Base-by-base conservation (phyloP, 92 coral and sea anemone species). In the Galaxea fascicularis region DNA sequence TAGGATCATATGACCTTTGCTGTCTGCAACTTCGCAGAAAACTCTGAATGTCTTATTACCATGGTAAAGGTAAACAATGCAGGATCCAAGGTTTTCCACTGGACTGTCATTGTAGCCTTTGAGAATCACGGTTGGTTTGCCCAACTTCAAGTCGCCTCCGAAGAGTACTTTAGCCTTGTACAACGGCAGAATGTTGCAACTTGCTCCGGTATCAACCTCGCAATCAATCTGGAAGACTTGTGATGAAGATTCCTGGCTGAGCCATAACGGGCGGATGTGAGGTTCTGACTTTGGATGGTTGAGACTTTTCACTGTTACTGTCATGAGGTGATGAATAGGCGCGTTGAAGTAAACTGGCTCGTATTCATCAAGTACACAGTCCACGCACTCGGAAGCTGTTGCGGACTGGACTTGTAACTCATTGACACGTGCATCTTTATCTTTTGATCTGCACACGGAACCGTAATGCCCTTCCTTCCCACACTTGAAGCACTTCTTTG, bases 21-120 rank as follows among this genome's bases (percentile, higher is more conserved):
- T 75, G 80, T 76, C 80, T 76, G 53, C 53, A 20, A 76, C 69
- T 20, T 76, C 80, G n/a, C 80, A 56, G 53, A 59, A 10, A 30
- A 21, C 80, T 58, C 65, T 76, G 80, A 53, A 52, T 52, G 4
- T 74, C 65, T 74, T 52, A 14, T 74, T 74, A 52, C 79, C 66
- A 25, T 74, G 79, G 65, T 76, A 76, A 57, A 76, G 80, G 53
- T 60, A 30, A 68, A 60, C 80, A 60, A 56, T 56, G 25, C 65
- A 58, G 68, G 54, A 58, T 18, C 80, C 69, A 76, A 76, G 80
- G 68, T 57, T n/a, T n/a, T n/a, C n/a, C n/a, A n/a, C n/a, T n/a
- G n/a, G n/a, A n/a, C n/a, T n/a, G n/a, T n/a, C n/a, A 29, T 76
- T 75, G 67, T 29, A 75, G 80, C 80, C 80, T 75, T 75, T 39